Base-by-base conservation (phyloP, 2,113 vertebrate genomes). In the Montifringilla adamsi region DNA sequence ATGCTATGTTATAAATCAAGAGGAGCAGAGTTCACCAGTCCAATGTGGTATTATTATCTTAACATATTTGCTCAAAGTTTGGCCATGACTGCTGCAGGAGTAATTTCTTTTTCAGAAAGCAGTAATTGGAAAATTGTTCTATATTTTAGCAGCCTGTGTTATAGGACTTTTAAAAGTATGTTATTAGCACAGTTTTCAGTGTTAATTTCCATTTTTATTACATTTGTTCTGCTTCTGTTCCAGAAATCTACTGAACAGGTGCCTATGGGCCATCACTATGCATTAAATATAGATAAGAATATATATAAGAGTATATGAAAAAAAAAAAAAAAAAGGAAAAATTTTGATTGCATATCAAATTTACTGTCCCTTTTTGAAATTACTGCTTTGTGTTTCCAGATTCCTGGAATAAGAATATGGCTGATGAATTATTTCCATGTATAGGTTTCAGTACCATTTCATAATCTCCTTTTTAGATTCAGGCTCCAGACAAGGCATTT, bases 291-390 rank as follows among this genome's bases (percentile, higher is more conserved):
- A 27, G 20, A 26, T 41, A 80, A 74, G 18, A 72, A 68, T 13
- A 82, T 8, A 12, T 5, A 37, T 49, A 60, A 31, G 15, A 41
- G 2, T 23, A 69, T 49, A 6, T 31, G 6, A 28, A 37, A 23
- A 16, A 39, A 18, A 19, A 2, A 23, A n/a, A n/a, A n/a, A 16
- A 39, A 18, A 19, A 2, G 1, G 3, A 21, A 41, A n/a, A 39
- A 31, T 9, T 9, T 55, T 13, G 2, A 50, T 15, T 39, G 4
- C 11, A 60, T 78, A 5, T 69, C 31, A 78, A 64, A 73, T 66
- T 58, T 62, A 39, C 10, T 10, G 28, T 43, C 10, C 15, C 18
- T 55, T 64, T 11, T 52, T 84, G 23, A 66, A 84, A 84, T 69
- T 69, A 56, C 3, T 50, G 2, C 6, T 90, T 84, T 64, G 4